phyloP scores from a whole-genome alignment of 2,797 vertebrate genomes.

The Phoeniculus purpureus region DNA sequence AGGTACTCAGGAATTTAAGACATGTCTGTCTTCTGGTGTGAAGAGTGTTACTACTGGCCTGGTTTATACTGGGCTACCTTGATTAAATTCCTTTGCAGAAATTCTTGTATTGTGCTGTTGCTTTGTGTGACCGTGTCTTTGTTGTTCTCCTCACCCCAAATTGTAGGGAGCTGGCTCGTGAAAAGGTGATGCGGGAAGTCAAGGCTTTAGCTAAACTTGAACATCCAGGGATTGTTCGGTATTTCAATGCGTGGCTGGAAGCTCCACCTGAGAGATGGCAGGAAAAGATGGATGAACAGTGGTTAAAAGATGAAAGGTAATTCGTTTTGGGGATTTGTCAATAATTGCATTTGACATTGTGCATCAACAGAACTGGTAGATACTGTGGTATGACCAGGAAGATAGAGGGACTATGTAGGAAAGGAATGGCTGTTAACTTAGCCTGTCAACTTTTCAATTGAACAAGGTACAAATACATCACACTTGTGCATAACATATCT shows the following conservation, averaged over 20 bases:
- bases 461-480: neutral
- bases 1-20: neutral
- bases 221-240: slow-evolving; percentile 96
- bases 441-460: neutral
- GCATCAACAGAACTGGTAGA: neutral
- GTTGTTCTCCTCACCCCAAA: neutral
- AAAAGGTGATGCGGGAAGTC: slow-evolving; percentile 98
- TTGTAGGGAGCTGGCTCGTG: slow-evolving; percentile 90
- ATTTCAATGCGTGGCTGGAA: slow-evolving; percentile 99
- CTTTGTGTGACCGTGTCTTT: neutral
- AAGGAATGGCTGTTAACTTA: neutral
- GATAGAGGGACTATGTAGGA: neutral
- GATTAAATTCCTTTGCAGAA: neutral
- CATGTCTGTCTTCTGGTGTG: neutral
- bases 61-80: neutral
- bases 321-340: neutral
- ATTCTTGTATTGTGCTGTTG: neutral
- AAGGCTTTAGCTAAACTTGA: slow-evolving; percentile 97
- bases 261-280: slow-evolving; percentile 96
- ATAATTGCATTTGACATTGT: neutral
- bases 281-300: slow-evolving; percentile 95
- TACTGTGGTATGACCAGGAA: neutral
- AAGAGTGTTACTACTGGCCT: neutral
- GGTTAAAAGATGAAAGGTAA: slow-evolving; percentile 94
- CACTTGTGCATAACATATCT: neutral